Conservation (phyloP, 1,140 invertebrate species). For the Drosophila nigrodunni region DNA sequence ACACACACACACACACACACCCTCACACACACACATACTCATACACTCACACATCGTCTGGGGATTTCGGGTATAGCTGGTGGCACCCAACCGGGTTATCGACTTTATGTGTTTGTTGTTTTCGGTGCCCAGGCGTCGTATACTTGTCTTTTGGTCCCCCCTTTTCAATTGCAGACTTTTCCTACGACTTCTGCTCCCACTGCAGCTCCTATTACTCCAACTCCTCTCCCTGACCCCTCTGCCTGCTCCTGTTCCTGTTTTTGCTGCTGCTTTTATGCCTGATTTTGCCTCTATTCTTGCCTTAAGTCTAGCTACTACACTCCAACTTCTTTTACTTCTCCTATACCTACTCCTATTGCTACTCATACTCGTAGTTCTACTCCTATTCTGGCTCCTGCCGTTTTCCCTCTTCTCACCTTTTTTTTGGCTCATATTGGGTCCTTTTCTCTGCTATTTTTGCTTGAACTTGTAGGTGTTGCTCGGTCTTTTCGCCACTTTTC, state of each 20-base stretch:
- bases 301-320: too few relatives aligned
- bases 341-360: constrained; percentile 34
- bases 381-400: neutral
- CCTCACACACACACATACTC: constrained; percentile 53
- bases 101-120: constrained; percentile 82
- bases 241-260: neutral
- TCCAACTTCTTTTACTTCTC: constrained; percentile 9
- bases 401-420: constrained; percentile 14
- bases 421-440: constrained; percentile 28
- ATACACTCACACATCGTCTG: constrained; percentile 36
- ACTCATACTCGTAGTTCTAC: constrained; percentile 17
- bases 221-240: constrained; percentile 5
- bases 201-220: neutral
- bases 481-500: neutral
- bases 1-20: constrained; percentile 23
- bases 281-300: constrained; percentile 17
- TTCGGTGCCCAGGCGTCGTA: constrained; percentile 41
- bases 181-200: constrained; percentile 1
- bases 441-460: constrained; percentile 11
- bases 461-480: constrained; percentile 20
- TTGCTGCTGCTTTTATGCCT: constrained; percentile 22
- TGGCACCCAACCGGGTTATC: constrained; percentile 68
- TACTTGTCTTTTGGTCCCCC: constrained; percentile 49
- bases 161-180: constrained; percentile 52
- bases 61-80: constrained; percentile 43